phyloP scores from a whole-genome alignment of 37 sponge, comb jelly and placozoan species.

The Spongilla lacustris region DNA sequence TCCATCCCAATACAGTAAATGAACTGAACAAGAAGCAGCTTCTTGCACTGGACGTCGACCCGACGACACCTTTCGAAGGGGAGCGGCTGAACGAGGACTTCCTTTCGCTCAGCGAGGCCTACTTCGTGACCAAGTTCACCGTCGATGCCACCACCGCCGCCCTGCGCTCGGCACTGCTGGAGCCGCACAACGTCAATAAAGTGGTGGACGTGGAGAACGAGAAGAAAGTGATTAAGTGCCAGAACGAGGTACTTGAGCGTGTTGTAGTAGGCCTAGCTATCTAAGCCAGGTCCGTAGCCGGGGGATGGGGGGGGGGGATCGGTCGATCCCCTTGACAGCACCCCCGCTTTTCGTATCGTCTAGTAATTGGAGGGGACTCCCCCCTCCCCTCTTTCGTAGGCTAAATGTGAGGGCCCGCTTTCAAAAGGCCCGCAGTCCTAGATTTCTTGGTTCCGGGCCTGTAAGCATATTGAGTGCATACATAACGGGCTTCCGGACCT shows the following conservation, averaged over 20 bases:
- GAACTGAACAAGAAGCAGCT: slow-evolving; percentile 29
- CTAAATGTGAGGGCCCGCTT: too few relatives aligned
- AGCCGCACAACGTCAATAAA: slow-evolving; percentile 25
- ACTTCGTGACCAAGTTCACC: slow-evolving; percentile 13
- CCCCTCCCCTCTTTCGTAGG: too few relatives aligned
- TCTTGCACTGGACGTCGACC: slow-evolving; percentile 16
- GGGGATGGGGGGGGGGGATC: too few relatives aligned
- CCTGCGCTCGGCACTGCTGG: slow-evolving; percentile 33
- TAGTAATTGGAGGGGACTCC: too few relatives aligned
- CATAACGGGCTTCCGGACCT: too few relatives aligned
- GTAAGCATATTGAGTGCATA: neutral
- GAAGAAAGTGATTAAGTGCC: slow-evolving; percentile 1
- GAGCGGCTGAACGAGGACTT: slow-evolving; percentile 54
- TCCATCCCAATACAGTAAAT: slow-evolving; percentile 6
- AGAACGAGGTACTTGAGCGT: neutral
- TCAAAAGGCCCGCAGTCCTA: too few relatives aligned
- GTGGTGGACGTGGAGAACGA: slow-evolving; percentile 26
- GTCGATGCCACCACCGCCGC: neutral
- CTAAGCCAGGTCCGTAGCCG: too few relatives aligned
- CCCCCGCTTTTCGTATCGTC: too few relatives aligned
- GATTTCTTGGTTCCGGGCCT: too few relatives aligned
- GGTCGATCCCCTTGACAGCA: too few relatives aligned
- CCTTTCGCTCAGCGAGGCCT: slow-evolving; percentile 30
- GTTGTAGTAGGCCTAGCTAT: too few relatives aligned
- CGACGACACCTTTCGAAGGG: slow-evolving; percentile 13